Conservation (phyloP, 2,797 vertebrate species). For the Phaenicophaeus curvirostris region DNA sequence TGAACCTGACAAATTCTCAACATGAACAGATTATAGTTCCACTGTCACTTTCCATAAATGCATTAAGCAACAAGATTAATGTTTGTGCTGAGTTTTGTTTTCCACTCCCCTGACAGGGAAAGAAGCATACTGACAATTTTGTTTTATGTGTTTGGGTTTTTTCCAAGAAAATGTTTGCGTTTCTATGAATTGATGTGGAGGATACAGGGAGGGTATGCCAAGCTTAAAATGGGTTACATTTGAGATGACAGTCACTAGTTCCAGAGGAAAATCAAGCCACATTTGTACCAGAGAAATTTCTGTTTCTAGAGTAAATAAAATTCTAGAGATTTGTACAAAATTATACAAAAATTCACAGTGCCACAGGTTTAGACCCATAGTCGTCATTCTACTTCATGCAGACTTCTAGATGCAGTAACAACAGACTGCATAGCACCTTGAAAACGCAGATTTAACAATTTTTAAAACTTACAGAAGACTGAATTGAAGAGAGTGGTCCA, state of each 20-base stretch:
- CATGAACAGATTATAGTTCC: not conserved
- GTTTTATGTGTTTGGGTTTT: not conserved
- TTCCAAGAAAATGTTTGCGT: not conserved
- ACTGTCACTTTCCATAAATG: no score
- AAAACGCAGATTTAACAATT: not conserved
- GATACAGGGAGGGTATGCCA: not conserved
- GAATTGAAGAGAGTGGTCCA: not conserved
- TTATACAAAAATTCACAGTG: not conserved
- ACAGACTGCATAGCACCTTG: rapidly evolving
- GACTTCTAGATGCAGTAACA: not conserved
- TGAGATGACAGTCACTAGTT: not conserved
- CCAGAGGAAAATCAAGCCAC: not conserved
- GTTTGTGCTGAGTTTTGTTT: not conserved
- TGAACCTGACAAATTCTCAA: not conserved
- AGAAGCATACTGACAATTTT: not conserved
- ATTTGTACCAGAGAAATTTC: not conserved
- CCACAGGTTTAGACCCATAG: rapidly evolving
- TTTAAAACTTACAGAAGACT: not conserved
- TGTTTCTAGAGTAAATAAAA: not conserved
- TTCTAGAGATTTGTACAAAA: not conserved
- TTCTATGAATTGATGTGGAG: not conserved
- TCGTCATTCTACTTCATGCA: not conserved
- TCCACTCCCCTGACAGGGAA: not conserved
- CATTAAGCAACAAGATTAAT: not conserved
- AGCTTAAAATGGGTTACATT: not conserved